A percentile compares a stretch with the other conserved stretches of the same genome.
phyloP scores from a whole-genome alignment of 2,113 vertebrate genomes.

The Suncus etruscus region DNA sequence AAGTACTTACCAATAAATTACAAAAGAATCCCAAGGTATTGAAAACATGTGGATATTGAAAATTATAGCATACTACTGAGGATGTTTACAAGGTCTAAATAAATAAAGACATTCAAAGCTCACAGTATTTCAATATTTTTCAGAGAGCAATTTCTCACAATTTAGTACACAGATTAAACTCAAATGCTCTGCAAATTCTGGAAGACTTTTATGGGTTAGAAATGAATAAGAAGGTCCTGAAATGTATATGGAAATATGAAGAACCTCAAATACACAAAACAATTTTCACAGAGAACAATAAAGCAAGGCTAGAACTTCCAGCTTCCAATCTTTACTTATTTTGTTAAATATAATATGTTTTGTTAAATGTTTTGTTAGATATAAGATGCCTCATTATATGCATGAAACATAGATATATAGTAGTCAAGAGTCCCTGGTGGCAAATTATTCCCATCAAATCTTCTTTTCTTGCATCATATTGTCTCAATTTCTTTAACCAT shows the following conservation, averaged over 20 bases:
- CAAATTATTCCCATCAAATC: too few relatives aligned
- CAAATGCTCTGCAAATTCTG: background rate
- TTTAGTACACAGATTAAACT: background rate
- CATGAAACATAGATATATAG: too few relatives aligned
- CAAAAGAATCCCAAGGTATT: background rate
- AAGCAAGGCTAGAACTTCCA: too few relatives aligned
- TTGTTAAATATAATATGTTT: too few relatives aligned
- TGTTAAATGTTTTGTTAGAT: too few relatives aligned
- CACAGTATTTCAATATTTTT: background rate
- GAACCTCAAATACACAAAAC: background rate
- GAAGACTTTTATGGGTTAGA: background rate
- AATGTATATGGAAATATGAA: background rate
- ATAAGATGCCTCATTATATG: too few relatives aligned
- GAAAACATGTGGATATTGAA: background rate
- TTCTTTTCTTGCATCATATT: too few relatives aligned
- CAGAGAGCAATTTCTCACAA: background rate
- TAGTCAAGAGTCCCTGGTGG: too few relatives aligned
- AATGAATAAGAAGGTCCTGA: background rate
- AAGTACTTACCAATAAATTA: background rate
- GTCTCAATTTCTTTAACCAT: too few relatives aligned
- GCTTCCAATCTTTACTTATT: too few relatives aligned
- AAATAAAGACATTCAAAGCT: background rate
- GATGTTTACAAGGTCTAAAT: background rate
- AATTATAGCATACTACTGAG: background rate
- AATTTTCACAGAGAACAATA: background rate